phyloP scores from a whole-genome alignment of 2,113 vertebrate genomes.

The Pantherophis guttatus region DNA sequence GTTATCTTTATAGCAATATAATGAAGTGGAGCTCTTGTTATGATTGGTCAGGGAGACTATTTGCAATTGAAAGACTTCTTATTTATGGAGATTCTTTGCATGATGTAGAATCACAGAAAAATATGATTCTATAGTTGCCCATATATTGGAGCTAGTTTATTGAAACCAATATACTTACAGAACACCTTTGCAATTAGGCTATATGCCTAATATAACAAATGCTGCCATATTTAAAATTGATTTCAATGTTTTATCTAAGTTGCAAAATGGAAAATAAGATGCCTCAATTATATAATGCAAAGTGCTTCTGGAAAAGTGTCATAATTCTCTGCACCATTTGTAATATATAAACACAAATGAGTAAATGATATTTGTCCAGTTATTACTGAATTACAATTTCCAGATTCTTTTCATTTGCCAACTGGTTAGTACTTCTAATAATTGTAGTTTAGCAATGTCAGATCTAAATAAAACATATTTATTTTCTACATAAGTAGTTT shows the following conservation, averaged over 20 bases:
- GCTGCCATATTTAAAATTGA: neutral
- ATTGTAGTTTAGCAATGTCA: neutral
- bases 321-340: neutral
- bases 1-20: neutral
- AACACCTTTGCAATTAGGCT: neutral
- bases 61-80: neutral
- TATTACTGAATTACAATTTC: neutral
- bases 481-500: neutral
- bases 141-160: neutral
- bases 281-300: neutral
- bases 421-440: neutral
- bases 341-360: neutral
- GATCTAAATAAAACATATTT: neutral
- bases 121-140: neutral
- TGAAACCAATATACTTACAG: neutral
- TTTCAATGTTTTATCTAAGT: neutral
- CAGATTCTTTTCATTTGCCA: neutral
- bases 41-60: neutral
- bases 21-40: neutral
- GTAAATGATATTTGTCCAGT: neutral
- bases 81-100: neutral
- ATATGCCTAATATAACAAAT: neutral
- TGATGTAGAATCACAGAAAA: neutral
- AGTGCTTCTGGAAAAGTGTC: neutral
- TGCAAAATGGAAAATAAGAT: neutral